Evolutionary conservation across 2,113 vertebrate species (phyloP), one percentile per base, ranked within the genome.

Genomic region (Hydropotes inermis): DNA sequence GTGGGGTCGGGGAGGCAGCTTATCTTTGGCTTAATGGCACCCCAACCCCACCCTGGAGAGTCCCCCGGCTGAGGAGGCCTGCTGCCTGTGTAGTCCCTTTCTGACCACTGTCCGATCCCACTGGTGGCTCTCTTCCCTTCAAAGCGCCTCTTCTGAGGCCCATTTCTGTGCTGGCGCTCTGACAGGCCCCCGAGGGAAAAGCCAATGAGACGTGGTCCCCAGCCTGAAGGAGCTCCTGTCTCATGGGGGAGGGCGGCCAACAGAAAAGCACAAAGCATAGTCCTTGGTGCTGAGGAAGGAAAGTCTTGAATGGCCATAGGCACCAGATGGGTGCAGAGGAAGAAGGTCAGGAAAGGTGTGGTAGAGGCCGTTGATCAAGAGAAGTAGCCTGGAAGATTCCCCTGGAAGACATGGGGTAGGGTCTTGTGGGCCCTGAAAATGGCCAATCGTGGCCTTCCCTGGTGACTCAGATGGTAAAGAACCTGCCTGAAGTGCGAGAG

Each of bases 301-400:
- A 50, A 23, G 43, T 45, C 43, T 45, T 45, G 6, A 45, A 45
- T 6, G 43, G 43, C 57, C 13, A 2, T 2, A 6, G 43, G 43
- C 7, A 16, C 15, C 50, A 11, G 2, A 12, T 10, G 28, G 33
- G 23, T 7, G 3, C 19, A 5, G 15, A 58, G 19, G n/a, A 25
- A 83, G 55, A 16, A 43, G 25, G 27, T 52, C 50, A 45, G 28
- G 45, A 90, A 33, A 60, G 27, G 13, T 13, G 85, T 81, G 21
- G 3, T 0, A 13, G 83, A 64, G 28, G 36, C 43, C 1, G 0
- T 45, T 45, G 19, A 3, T 85, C 28, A 60, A 30, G 16, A 86
- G 33, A 43, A 61, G 14, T 57, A 33, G 23, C 45, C 13, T 30
- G 9, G 33, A 39, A 74, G 19, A 0, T 45, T n/a, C 2, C 16